Conservation (phyloP, 2,888 invertebrate genomes). For the Orthosia gracilis region DNA sequence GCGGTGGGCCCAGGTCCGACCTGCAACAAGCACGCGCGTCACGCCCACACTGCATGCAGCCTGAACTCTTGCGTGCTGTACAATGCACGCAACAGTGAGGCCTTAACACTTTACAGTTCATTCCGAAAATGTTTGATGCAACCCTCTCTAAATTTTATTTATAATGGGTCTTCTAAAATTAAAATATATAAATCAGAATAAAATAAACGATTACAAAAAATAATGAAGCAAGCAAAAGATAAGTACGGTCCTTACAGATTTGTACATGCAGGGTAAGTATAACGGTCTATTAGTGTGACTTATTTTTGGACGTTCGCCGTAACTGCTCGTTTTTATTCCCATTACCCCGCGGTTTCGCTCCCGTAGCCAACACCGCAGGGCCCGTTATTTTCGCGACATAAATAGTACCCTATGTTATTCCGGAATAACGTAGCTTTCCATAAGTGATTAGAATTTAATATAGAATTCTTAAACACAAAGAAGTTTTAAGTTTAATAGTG, state of each 20-base stretch:
- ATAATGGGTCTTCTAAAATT: not conserved
- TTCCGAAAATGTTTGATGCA: not conserved
- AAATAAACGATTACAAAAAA: not conserved
- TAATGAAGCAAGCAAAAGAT: slow-evolving; percentile 20
- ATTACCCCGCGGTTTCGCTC: too few relatives aligned
- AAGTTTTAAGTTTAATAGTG: too few relatives aligned
- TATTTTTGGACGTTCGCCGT: not conserved
- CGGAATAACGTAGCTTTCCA: too few relatives aligned
- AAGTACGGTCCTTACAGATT: slow-evolving; percentile 47
- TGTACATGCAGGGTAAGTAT: slow-evolving; percentile 1
- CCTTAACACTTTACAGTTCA: not conserved
- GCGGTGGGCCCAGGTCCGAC: slow-evolving; percentile 72
- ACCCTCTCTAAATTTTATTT: not conserved
- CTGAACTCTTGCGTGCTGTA: not conserved
- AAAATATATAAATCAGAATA: not conserved
- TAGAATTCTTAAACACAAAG: too few relatives aligned
- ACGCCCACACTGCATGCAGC: slow-evolving; percentile 7
- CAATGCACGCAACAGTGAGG: not conserved
- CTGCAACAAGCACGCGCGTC: slow-evolving; percentile 69
- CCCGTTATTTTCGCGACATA: too few relatives aligned
- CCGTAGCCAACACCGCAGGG: too few relatives aligned
- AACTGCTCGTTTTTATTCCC: not conserved
- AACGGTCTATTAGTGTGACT: not conserved
- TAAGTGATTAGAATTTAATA: too few relatives aligned
- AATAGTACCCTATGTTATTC: too few relatives aligned